A percentile compares a stretch with the other conserved stretches of the same genome.
Conservation (phyloP, 2,888 invertebrate species). For the Tuberolachnus salignus region DNA sequence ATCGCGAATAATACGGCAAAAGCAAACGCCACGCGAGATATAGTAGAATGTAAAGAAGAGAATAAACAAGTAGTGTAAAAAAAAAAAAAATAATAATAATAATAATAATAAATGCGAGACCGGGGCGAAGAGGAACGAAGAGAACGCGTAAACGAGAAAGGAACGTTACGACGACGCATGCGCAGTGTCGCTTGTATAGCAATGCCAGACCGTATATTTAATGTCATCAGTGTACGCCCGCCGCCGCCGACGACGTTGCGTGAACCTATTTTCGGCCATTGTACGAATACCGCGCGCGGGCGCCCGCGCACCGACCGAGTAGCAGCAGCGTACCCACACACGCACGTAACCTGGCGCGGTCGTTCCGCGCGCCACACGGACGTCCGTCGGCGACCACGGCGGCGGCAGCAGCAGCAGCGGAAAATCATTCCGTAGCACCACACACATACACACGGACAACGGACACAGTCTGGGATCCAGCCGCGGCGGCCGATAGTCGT, state of each 20-base stretch:
- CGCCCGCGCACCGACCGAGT: background rate
- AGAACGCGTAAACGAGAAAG: slow-evolving; percentile 22
- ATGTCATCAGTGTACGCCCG: slow-evolving; percentile 41
- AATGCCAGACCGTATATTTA: background rate
- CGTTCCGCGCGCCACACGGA: slow-evolving; percentile 33
- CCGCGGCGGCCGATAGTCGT: background rate
- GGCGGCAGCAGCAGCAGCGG: background rate
- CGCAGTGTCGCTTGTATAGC: slow-evolving; percentile 28
- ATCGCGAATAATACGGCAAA: too few species aligned
- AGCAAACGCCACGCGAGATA: too few species aligned
- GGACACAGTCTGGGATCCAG: background rate
- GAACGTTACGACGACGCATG: slow-evolving; percentile 43
- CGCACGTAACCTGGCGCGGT: slow-evolving; percentile 47
- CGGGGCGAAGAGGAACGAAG: background rate
- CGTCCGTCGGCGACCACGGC: slow-evolving; percentile 19
- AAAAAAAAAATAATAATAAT: too few species aligned
- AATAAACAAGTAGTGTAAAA: background rate
- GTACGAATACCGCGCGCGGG: slow-evolving; percentile 9
- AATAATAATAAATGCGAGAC: too few species aligned
- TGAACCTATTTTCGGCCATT: slow-evolving; percentile 55
- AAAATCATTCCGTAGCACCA: background rate
- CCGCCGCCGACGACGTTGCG: slow-evolving; percentile 33
- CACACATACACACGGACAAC: slow-evolving; percentile 12
- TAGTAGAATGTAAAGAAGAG: background rate
- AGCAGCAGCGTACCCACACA: too few species aligned